phyloP scores from a whole-genome alignment of 2,888 invertebrate genomes.

The Tromatobia lineatoria region DNA sequence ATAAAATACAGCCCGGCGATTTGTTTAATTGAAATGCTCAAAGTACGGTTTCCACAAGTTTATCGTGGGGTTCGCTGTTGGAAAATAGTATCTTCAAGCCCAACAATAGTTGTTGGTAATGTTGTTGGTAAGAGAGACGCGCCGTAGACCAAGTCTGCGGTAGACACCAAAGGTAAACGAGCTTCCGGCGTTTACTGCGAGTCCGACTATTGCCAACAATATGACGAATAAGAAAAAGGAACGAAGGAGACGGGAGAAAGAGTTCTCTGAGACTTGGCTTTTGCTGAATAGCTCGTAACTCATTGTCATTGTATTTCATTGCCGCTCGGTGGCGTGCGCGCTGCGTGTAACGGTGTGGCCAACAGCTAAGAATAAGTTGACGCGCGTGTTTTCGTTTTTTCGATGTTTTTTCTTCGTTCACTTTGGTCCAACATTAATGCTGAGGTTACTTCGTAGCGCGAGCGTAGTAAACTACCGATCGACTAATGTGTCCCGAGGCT shows the following conservation, averaged over 20 bases:
- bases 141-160: slow-evolving; percentile 70
- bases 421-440: slow-evolving; percentile 54
- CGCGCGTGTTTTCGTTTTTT: slow-evolving; percentile 46
- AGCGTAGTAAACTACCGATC: slow-evolving; percentile 64
- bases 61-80: not conserved
- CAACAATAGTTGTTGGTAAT: slow-evolving; percentile 55
- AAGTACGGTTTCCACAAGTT: no score
- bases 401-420: not conserved
- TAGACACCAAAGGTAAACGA: slow-evolving; percentile 69
- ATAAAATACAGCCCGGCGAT: no score
- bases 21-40: no score
- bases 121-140: slow-evolving; percentile 65
- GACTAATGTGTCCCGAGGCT: slow-evolving; percentile 64
- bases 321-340: slow-evolving; percentile 33
- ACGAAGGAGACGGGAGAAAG: slow-evolving; percentile 6
- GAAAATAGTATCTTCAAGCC: not conserved
- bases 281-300: slow-evolving; percentile 79
- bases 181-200: slow-evolving; percentile 77
- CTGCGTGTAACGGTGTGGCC: slow-evolving; percentile 79
- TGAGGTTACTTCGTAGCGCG: slow-evolving; percentile 34
- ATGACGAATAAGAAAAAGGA: slow-evolving; percentile 20
- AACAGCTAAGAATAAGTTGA: slow-evolving; percentile 62
- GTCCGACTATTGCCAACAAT: slow-evolving; percentile 14
- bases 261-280: slow-evolving; percentile 62
- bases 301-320: slow-evolving; percentile 82